phyloP scores from a whole-genome alignment of 1,140 invertebrate genomes.

The Magallana ariakensis region DNA sequence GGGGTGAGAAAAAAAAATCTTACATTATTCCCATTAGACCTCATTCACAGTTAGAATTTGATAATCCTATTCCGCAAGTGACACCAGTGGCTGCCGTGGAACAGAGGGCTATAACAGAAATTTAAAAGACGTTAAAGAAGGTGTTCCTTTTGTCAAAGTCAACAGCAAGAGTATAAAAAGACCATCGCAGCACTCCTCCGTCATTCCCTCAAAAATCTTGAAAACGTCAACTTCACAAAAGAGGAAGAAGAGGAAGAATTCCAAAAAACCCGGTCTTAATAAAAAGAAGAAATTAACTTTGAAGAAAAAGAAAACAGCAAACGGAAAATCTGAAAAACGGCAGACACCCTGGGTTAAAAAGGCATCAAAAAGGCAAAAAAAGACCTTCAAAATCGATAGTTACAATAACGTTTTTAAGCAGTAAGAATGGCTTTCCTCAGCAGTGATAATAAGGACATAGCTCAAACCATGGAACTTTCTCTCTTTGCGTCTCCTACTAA shows the following conservation, averaged over 20 bases:
- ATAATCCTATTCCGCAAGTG: conserved; percentile 43
- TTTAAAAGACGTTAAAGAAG: conserved; percentile 35
- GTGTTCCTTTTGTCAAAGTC: conserved; percentile 40
- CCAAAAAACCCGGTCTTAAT: neutral
- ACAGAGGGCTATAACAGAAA: conserved; percentile 44
- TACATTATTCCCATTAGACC: conserved; percentile 48
- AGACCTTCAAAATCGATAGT: conserved; percentile 20
- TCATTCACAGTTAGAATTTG: conserved; percentile 32
- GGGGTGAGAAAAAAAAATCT: conserved; percentile 46
- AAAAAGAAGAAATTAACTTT: conserved; percentile 9
- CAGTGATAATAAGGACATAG: conserved; percentile 47
- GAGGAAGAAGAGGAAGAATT: conserved; percentile 27
- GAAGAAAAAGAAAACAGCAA: conserved; percentile 45
- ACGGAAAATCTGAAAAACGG: conserved; percentile 13
- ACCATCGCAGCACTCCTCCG: conserved; percentile 26
- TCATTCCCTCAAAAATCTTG: conserved; percentile 45
- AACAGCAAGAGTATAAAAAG: conserved; percentile 49
- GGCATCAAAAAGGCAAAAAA: neutral
- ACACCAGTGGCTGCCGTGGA: conserved; percentile 51
- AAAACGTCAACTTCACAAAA: conserved; percentile 41
- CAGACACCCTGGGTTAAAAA: conserved; percentile 32
- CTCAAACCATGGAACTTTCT: conserved; percentile 44
- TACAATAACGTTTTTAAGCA: conserved; percentile 33
- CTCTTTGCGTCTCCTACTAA: conserved; percentile 48
- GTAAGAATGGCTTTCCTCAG: conserved; percentile 49